Evolutionary conservation across 2,888 invertebrate genomes (phyloP).

Genomic region (Lissocephala sabroskyi): DNA sequence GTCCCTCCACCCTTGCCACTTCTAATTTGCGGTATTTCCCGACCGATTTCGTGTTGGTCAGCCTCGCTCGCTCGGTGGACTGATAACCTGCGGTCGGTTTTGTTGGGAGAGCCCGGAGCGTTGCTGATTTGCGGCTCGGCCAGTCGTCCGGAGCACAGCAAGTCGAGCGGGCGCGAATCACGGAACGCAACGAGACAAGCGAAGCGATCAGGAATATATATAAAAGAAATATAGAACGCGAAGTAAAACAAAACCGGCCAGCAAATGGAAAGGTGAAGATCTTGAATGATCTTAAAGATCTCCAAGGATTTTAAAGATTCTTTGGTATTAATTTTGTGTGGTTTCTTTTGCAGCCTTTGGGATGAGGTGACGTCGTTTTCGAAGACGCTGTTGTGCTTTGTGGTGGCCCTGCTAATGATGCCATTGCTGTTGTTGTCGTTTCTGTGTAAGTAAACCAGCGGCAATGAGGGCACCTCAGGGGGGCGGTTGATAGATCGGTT

Average conservation of each 20-base stretch:
- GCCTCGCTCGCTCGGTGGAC: no score
- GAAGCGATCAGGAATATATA: background rate
- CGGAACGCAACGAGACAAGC: no score
- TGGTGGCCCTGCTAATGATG: constrained; percentile 60
- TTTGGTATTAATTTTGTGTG: constrained; percentile 8
- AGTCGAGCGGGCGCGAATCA: no score
- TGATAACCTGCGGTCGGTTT: no score
- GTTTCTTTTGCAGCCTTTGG: constrained; percentile 51
- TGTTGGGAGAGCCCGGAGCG: no score
- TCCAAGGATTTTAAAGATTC: background rate
- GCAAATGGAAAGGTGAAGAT: constrained; percentile 35
- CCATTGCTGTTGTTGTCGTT: constrained; percentile 66
- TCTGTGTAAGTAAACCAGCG: constrained; percentile 63
- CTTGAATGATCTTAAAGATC: no score
- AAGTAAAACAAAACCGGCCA: constrained; percentile 2
- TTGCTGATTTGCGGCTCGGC: no score
- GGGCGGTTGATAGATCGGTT: background rate
- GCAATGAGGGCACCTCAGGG: constrained; percentile 12
- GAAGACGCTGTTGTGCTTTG: constrained; percentile 66
- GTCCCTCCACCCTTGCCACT: no score
- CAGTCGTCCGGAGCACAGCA: no score
- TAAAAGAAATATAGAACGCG: constrained; percentile 18
- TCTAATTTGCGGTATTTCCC: no score
- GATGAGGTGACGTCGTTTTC: constrained; percentile 61
- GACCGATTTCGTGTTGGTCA: no score